phyloP scores from a whole-genome alignment of 2,113 vertebrate species.

The Tenebrosternarchus preto region DNA sequence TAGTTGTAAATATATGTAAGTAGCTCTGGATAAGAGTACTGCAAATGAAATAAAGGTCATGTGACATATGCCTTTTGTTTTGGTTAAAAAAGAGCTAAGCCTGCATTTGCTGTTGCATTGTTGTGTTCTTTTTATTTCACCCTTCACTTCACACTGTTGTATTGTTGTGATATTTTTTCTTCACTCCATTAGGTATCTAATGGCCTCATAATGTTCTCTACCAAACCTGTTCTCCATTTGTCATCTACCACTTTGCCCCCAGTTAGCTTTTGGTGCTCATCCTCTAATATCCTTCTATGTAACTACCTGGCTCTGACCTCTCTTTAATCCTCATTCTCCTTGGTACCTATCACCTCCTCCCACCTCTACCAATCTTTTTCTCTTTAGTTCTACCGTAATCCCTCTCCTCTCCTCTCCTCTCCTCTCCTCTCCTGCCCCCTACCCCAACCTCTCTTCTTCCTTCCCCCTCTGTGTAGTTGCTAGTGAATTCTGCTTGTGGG shows the following conservation, averaged over 20 bases:
- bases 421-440: background rate
- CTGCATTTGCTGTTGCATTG: too few species aligned
- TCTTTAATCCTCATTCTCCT: background rate
- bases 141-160: too few species aligned
- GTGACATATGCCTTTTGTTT: too few species aligned
- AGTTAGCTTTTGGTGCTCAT: background rate
- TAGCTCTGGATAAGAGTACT: too few species aligned
- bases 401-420: background rate
- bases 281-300: conserved; percentile 1
- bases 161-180: background rate
- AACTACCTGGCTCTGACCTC: background rate
- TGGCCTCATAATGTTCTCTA: background rate
- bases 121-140: too few species aligned
- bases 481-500: background rate
- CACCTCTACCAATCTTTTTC: background rate
- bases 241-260: background rate
- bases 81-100: too few species aligned
- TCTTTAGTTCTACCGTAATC: background rate
- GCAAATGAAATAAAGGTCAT: too few species aligned
- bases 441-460: background rate
- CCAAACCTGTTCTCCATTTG: background rate
- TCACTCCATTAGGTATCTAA: background rate
- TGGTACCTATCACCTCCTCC: background rate
- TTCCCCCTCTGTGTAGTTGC: background rate
- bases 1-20: too few species aligned